A percentile compares a stretch with the other conserved stretches of the same genome.
phyloP scores from a whole-genome alignment of 2,797 vertebrate species.

The Protosalanx chinensis region DNA sequence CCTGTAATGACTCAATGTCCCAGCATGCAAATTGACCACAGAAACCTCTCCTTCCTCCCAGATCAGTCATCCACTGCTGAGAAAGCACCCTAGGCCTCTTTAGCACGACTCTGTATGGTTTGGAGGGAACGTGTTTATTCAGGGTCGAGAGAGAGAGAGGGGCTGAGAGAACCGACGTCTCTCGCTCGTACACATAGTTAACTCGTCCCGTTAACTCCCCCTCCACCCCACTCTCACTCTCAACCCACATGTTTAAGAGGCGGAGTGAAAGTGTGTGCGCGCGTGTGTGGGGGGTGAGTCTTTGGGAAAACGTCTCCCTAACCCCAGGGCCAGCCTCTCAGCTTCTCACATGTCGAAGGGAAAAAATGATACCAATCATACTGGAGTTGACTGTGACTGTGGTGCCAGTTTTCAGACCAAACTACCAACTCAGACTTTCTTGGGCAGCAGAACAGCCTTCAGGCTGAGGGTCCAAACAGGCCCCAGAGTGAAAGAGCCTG shows the following conservation, averaged over 20 bases:
- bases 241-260: constrained; percentile 17
- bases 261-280: not conserved
- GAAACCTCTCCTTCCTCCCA: constrained; percentile 59
- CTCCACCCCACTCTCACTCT: constrained; percentile 25
- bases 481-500: not conserved
- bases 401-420: constrained; percentile 15
- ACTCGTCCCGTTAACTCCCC: not conserved
- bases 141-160: constrained; percentile 52
- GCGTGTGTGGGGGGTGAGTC: not conserved
- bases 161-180: constrained; percentile 54
- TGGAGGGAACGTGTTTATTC: constrained; percentile 68
- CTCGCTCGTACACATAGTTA: constrained; percentile 5
- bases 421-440: constrained; percentile 16
- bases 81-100: constrained; percentile 62
- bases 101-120: constrained; percentile 61
- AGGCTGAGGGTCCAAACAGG: too few relatives aligned
- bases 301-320: constrained; percentile 33
- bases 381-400: constrained; percentile 19
- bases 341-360: constrained; percentile 19
- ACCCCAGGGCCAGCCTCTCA: constrained; percentile 18
- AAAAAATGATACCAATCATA: constrained; percentile 34
- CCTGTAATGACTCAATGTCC: constrained; percentile 52
- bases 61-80: constrained; percentile 67
- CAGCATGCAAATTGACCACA: constrained; percentile 62
- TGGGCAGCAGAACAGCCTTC: too few relatives aligned